A percentile compares a stretch with the other conserved stretches of the same genome.
Conservation (phyloP, 2,113 vertebrate genomes). For the Hemicordylus capensis region DNA sequence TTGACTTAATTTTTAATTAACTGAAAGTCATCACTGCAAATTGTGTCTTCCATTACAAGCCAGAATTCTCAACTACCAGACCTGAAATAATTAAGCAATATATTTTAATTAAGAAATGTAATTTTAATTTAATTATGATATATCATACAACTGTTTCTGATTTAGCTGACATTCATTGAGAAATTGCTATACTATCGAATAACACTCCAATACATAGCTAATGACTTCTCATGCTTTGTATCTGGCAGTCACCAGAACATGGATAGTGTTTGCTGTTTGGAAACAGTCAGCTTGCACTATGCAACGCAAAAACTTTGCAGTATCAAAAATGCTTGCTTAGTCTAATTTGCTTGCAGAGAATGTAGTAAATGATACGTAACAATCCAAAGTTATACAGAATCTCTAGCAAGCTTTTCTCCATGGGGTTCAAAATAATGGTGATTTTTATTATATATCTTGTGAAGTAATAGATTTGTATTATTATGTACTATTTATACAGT, state of each 20-base stretch:
- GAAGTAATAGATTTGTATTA: neutral
- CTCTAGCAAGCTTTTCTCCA: slow-evolving; percentile 42
- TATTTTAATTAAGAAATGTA: slow-evolving; percentile 61
- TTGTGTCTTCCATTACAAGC: slow-evolving; percentile 59
- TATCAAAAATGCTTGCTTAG: slow-evolving; percentile 4
- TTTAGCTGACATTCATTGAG: slow-evolving; percentile 64
- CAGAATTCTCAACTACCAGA: slow-evolving; percentile 53
- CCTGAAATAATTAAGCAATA: slow-evolving; percentile 61
- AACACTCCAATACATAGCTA: slow-evolving; percentile 41
- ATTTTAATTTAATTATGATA: slow-evolving; percentile 62
- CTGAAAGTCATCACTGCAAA: slow-evolving; percentile 59
- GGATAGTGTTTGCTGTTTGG: slow-evolving; percentile 46
- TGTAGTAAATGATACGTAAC: fast-evolving
- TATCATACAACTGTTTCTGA: slow-evolving; percentile 51
- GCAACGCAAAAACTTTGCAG: slow-evolving; percentile 16
- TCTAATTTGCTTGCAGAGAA: neutral
- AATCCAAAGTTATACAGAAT: slow-evolving; percentile 29
- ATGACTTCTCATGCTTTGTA: slow-evolving; percentile 36
- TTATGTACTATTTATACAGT: neutral
- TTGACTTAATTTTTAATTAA: slow-evolving; percentile 72
- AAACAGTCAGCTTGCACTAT: slow-evolving; percentile 32
- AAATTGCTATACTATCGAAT: slow-evolving; percentile 52
- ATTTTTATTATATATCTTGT: neutral
- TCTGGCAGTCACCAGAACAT: slow-evolving; percentile 47
- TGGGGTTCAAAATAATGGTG: fast-evolving